Base-by-base conservation (phyloP, 35 echinoderm and acorn worm species). In the Anneissia japonica region DNA sequence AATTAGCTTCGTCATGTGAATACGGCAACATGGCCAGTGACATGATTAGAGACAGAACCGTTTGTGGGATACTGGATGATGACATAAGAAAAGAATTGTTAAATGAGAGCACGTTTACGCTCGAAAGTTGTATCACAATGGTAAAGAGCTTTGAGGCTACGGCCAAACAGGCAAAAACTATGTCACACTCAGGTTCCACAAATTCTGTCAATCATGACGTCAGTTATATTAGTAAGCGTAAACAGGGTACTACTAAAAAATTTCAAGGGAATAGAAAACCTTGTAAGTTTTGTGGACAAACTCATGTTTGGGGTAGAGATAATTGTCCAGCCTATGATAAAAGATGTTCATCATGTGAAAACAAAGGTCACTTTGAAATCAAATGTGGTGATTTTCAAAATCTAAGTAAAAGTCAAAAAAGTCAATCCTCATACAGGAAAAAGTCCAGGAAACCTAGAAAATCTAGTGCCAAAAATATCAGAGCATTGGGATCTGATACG, bases 41-140 rank as follows among this genome's bases (percentile, higher is more conserved):
- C 23, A 31, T 86, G 30, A 84, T 86, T 13, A 76, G 84, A 81
- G 83, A 86, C 80, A 51, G 88, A n/a, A 84, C 84, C 33, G 89
- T 90, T 7, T 82, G 51, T 23, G 83, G 89, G 2, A 85, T 84
- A 3, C 32, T 32, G 21, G 30, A 89, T 74, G 45, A n/a, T 38
- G 31, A 26, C 13, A 72, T 74, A n/a, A 72, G 46, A 72, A 72
- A 79, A 88, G 46, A 81, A 51, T 32, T 72, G n/a, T 73, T 29
- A 30, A 76, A 74, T 34, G 79, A 30, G 34, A 31, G 77, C 32
- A 77, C 28, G 31, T 19, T 79, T 30, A 33, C 38, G 13, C 39
- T 77, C 7, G 26, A 39, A 39, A 78, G 55, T 46, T 79, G 74
- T 77, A 79, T 77, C 2, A 16, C 51, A 12, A 64, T 64, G 7